Evolutionary conservation across 2,888 invertebrate species (phyloP).

Genomic region (Encarsia formosa): DNA sequence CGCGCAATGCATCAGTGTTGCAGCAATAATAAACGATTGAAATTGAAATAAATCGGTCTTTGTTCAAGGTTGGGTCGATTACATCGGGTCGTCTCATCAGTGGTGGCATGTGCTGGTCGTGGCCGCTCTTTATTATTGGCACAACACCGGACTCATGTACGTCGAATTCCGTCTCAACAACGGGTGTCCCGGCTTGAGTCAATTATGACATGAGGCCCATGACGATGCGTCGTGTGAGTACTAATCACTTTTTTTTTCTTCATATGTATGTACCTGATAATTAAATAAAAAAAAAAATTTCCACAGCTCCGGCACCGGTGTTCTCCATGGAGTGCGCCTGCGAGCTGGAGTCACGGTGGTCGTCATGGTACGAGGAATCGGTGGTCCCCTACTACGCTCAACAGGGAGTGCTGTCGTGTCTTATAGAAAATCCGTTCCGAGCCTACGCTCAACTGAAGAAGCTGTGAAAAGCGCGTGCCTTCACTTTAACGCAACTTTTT

Average conservation of each 20-base stretch:
- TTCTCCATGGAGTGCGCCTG: constrained; percentile 47
- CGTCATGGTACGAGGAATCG: constrained; percentile 35
- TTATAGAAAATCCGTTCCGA: constrained; percentile 40
- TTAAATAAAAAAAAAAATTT: constrained; percentile 3
- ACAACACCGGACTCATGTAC: constrained; percentile 80
- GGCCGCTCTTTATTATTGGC: constrained; percentile 90
- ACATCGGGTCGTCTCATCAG: constrained; percentile 91
- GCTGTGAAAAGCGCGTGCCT: constrained; percentile 2
- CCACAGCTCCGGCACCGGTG: constrained; percentile 35
- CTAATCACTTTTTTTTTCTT: background rate
- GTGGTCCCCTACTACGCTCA: constrained; percentile 39
- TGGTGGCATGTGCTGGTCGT: constrained; percentile 95
- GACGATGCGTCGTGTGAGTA: constrained; percentile 54
- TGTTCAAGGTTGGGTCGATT: constrained; percentile 72
- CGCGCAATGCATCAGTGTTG: too few species aligned
- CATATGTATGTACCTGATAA: background rate
- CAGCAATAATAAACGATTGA: too few species aligned
- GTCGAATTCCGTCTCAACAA: constrained; percentile 77
- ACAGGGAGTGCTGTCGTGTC: constrained; percentile 35
- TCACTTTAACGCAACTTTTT: too few species aligned
- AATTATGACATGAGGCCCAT: constrained; percentile 58
- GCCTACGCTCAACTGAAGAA: constrained; percentile 33
- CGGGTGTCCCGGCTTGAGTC: constrained; percentile 62
- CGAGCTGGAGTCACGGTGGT: constrained; percentile 46
- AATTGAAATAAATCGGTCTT: too few species aligned